phyloP scores from a whole-genome alignment of 2,888 invertebrate genomes.

The Allygus modestus region DNA sequence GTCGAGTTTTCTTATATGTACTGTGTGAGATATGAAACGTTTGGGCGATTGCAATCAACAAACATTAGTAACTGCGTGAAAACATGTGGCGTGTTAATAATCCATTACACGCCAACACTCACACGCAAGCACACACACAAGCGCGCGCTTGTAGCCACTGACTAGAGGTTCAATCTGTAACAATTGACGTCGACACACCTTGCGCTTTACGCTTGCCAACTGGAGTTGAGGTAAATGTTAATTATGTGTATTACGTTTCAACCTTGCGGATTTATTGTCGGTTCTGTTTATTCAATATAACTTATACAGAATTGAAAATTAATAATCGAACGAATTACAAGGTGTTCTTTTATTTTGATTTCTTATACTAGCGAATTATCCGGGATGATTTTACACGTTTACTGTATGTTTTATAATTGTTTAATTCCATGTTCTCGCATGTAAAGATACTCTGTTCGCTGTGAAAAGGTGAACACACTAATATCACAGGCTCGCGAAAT shows the following conservation, averaged over 20 bases:
- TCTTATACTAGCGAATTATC: too few species aligned
- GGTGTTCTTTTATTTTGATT: too few species aligned
- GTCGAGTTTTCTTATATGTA: background rate
- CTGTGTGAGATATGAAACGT: background rate
- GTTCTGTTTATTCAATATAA: too few species aligned
- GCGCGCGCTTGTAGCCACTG: background rate
- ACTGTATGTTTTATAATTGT: too few species aligned
- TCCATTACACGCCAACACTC: background rate
- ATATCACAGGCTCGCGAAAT: too few species aligned
- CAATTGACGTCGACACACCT: background rate
- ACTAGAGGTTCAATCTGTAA: background rate
- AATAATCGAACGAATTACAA: too few species aligned
- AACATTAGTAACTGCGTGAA: background rate
- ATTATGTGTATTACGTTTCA: background rate
- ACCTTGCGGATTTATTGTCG: too few species aligned
- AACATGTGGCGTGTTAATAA: slow-evolving; percentile 6
- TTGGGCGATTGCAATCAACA: background rate
- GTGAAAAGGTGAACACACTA: too few species aligned
- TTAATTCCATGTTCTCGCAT: too few species aligned
- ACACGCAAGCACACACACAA: background rate
- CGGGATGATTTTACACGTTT: too few species aligned
- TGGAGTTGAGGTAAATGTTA: background rate
- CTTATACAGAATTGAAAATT: too few species aligned
- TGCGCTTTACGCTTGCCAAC: background rate
- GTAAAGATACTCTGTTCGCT: too few species aligned